These are phyloP conservation scores for Hirundichthys speculiger DNA, from an alignment of 2,113 vertebrate genomes.

Conservation along the genomic window DNA sequence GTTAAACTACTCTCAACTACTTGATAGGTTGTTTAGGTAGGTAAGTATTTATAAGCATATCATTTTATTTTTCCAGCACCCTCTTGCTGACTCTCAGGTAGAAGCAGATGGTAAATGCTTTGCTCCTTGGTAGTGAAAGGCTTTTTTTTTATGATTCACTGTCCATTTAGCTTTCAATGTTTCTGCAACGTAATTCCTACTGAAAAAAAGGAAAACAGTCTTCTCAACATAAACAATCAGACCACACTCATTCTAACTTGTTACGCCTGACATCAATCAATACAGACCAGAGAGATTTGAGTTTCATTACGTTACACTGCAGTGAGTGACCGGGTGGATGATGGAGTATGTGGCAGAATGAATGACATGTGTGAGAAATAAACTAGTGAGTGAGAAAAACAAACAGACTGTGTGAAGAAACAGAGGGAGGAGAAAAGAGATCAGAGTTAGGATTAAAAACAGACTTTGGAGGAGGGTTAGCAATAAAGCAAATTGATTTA, in stretches of 20 bases:
- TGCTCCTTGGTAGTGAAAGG: not conserved
- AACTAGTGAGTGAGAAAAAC: constrained; percentile 41
- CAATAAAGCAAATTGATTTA: constrained; percentile 23
- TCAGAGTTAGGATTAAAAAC: constrained; percentile 43
- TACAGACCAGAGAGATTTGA: constrained; percentile 31
- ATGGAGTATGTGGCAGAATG: constrained; percentile 47
- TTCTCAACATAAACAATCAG: constrained; percentile 24
- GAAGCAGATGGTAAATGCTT: too few relatives aligned
- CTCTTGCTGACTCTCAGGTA: not conserved
- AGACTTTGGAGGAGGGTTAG: constrained; percentile 25
- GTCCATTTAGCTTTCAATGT: constrained; percentile 6
- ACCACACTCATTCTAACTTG: constrained; percentile 27
- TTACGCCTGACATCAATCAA: constrained; percentile 47
- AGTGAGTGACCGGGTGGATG: constrained; percentile 50
- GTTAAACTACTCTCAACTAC: too few relatives aligned
- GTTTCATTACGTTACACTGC: constrained; percentile 18
- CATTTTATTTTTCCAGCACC: constrained; percentile 1
- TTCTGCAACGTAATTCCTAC: constrained; percentile 1
- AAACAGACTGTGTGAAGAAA: constrained; percentile 43
- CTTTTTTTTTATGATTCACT: constrained; percentile 6
- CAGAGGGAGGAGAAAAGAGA: constrained; percentile 56
- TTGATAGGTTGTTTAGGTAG: too few relatives aligned
- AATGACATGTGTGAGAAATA: constrained; percentile 44
- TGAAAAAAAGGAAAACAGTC: not conserved
- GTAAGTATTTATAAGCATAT: too few relatives aligned